phyloP scores from a whole-genome alignment of 53 echinoderm and acorn worm species.

The Luidia sarsii region DNA sequence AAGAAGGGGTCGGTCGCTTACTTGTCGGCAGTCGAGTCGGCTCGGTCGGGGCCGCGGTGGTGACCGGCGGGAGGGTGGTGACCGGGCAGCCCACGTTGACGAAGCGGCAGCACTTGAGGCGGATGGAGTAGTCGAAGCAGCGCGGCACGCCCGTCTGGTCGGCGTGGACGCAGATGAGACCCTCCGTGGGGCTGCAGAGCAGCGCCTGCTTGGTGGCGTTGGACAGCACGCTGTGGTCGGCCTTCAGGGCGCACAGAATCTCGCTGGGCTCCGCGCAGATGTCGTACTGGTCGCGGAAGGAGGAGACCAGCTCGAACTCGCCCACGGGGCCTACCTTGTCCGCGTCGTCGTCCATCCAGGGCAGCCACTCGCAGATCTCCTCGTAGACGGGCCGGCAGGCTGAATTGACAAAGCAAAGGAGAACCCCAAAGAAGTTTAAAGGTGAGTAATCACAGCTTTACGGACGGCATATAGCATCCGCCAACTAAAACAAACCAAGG shows the following conservation, averaged over 20 bases:
- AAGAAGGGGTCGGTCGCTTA: no score
- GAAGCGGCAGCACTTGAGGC: conserved; percentile 14
- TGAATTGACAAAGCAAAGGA: background rate
- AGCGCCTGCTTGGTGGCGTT: conserved; percentile 25
- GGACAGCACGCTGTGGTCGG: conserved; percentile 15
- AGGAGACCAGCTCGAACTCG: conserved; percentile 44
- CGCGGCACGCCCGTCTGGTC: conserved; percentile 24
- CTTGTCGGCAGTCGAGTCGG: no score
- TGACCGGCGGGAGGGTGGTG: conserved; percentile 18
- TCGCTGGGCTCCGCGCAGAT: conserved; percentile 23
- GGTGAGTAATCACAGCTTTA: no score
- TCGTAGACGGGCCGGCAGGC: conserved; percentile 43
- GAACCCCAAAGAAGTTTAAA: no score
- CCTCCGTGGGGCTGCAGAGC: conserved; percentile 4
- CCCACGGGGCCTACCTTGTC: conserved; percentile 27
- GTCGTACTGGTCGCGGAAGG: conserved; percentile 31
- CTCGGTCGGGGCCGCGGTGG: conserved; percentile 5
- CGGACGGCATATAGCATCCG: no score
- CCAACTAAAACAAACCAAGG: no score
- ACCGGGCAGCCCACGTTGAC: conserved; percentile 1
- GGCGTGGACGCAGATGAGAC: conserved; percentile 35
- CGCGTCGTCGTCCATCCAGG: conserved; percentile 57
- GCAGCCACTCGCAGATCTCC: conserved; percentile 61
- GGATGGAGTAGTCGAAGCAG: conserved; percentile 43
- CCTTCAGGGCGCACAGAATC: conserved; percentile 44